These are phyloP conservation scores for Hirudinaria manillensis DNA, from an alignment of 2,888 invertebrate species.

Conservation along the genomic window DNA sequence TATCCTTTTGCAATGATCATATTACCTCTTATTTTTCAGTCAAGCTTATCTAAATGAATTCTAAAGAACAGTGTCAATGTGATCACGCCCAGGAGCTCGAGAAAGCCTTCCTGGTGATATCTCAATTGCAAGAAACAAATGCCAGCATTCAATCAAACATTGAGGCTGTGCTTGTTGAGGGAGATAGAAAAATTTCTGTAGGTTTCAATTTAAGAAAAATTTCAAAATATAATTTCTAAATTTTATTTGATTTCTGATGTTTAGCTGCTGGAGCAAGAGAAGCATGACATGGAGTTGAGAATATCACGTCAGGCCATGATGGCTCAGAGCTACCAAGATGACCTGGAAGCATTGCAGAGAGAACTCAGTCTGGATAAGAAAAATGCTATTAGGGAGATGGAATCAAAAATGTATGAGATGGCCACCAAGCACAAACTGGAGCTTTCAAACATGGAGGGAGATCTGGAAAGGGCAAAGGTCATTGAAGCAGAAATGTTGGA, in stretches of 20 bases:
- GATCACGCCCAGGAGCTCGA: background rate
- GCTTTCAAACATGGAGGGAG: background rate
- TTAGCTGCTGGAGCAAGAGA: constrained; percentile 15
- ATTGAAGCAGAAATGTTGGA: background rate
- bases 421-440: background rate
- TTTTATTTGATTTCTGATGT: background rate
- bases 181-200: background rate
- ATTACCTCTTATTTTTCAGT: no score
- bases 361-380: background rate
- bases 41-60: background rate
- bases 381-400: background rate
- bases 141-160: background rate
- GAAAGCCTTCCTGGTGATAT: background rate
- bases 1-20: no score
- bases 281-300: background rate
- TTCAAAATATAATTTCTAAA: background rate
- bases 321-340: constrained; percentile 3
- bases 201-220: background rate
- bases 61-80: background rate
- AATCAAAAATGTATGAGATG: background rate
- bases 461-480: background rate
- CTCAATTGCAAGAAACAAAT: background rate
- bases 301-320: background rate
- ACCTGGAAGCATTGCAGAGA: constrained; percentile 5
- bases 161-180: background rate